Evolutionary conservation across 1,140 invertebrate species (phyloP), one percentile per base, ranked within the genome.

Genomic region (Platyura marginata): DNA sequence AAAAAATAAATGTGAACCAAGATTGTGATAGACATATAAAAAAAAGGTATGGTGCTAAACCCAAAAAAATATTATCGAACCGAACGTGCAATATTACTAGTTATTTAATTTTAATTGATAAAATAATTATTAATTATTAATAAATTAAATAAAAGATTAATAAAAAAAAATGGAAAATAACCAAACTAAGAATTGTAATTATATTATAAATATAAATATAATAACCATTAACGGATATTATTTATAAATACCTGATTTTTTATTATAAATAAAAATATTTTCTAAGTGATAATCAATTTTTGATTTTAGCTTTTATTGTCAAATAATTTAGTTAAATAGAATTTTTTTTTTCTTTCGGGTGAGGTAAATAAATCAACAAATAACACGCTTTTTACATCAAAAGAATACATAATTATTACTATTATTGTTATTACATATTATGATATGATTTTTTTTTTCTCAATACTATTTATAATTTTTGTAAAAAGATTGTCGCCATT

Each of bases 11-110:
- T 29, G 25, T 29, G 25, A 29, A 29, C 25, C 25, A 29, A 29
- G 25, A 29, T 29, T 29, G 25, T 29, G 25, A 29, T 29, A 29
- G 25, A 29, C 19, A 8, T 15, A 43, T n/a, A 9, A 19, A 43
- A 43, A 43, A 42, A 34, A 33, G 20, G 20, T 21, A 41, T 21
- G 25, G 25, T 29, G 25, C 25, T 29, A 29, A 29, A 29, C 25
- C 25, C n/a, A 41, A 42, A 33, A 42, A 42, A 42, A 34, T 19
- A 36, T 43, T 25, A 42, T 34, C 18, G 25, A 45, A 52, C 48
- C 47, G 48, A 52, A 52, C 49, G 68, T 70, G 68, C 68, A 70
- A 70, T 70, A 70, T 70, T 65, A 68, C 68, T 70, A 70, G 68
- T 70, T 70, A 67, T 68, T 67, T 67, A 66, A 66, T 67, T 65